Base-by-base conservation (phyloP, 2,797 vertebrate species). In the Pogoniulus pusillus region DNA sequence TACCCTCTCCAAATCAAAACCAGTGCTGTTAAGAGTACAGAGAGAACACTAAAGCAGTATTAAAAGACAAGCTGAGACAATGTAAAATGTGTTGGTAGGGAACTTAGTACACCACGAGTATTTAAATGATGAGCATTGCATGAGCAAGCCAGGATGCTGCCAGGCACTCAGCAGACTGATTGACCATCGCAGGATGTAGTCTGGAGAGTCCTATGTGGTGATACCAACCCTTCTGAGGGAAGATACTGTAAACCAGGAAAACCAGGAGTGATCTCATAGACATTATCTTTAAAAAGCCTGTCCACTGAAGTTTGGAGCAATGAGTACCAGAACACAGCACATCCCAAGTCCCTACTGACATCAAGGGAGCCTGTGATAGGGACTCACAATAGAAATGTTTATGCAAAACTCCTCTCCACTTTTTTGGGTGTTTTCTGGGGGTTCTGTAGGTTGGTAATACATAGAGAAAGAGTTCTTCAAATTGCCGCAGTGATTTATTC, bases 171-270 rank as follows among this genome's bases (percentile, higher is more conserved):
- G 29, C 3, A 26, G 30, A 10, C 10, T 70, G 41, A 39, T 54
- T 10, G 29, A 29, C 27, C 4, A 4, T 10, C 51, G 55, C 19
- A 39, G 26, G 1, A 1, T 1, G 7, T 8, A 29, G 34, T 20
- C 37, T 83, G 54, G 17, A 39, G 12, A 62, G 49, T n/a, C 3
- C 0, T 16, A 8, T 1, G 5, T 45, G 64, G 37, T 65, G 39
- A n/a, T 6, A 20, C 34, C 55, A 32, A 10, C 10, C 10, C 12
- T n/a, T 32, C 37, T 34, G 24, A 66, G n/a, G 41, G 58, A 77
- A 71, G 70, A 20, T 59, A 16, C 15, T 60, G 37, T 60, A 59
- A 80, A 43, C n/a, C n/a, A 69, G 81, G 41, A 37, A 65, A 58
- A 76, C 2, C 3, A 74, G 15, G 34, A 49, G 29, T 29, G 45